phyloP scores from a whole-genome alignment of 2,113 vertebrate species.

The Cryptotis parvus region DNA sequence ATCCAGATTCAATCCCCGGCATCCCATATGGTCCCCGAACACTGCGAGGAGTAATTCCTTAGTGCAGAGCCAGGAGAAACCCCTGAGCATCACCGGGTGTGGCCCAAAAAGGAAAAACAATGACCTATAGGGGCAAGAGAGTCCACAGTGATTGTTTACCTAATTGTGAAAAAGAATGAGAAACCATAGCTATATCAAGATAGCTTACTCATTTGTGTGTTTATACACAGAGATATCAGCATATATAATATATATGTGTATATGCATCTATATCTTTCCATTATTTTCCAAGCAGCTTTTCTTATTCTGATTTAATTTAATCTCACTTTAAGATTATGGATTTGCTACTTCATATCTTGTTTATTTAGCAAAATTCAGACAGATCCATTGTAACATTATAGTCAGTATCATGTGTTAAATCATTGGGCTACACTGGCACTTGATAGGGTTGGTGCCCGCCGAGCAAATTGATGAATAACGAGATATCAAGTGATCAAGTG shows the following conservation, averaged over 20 bases:
- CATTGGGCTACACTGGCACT: too few species aligned
- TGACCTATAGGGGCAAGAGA: too few species aligned
- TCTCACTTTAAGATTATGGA: neutral
- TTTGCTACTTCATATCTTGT: neutral
- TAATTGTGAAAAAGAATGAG: neutral
- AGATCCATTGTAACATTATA: neutral
- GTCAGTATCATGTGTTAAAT: neutral
- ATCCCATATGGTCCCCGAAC: too few species aligned
- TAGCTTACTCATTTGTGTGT: neutral
- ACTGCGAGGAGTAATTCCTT: too few species aligned
- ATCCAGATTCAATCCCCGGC: too few species aligned
- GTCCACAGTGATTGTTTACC: neutral
- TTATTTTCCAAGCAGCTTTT: neutral
- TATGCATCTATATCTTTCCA: neutral
- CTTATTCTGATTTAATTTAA: slow-evolving; percentile 7
- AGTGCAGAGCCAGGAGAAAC: too few species aligned
- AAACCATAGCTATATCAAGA: neutral
- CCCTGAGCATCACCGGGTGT: too few species aligned
- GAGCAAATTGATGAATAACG: too few species aligned
- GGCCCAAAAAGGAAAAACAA: too few species aligned
- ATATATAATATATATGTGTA: too few species aligned
- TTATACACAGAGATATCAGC: neutral
- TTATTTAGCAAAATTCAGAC: neutral
- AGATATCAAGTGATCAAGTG: too few species aligned
- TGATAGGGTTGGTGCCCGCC: too few species aligned